Percentiles rank a stretch among this genome's conserved stretches.
Evolutionary conservation across 2,888 invertebrate species (phyloP).

Genomic region (Xestia xanthographa): DNA sequence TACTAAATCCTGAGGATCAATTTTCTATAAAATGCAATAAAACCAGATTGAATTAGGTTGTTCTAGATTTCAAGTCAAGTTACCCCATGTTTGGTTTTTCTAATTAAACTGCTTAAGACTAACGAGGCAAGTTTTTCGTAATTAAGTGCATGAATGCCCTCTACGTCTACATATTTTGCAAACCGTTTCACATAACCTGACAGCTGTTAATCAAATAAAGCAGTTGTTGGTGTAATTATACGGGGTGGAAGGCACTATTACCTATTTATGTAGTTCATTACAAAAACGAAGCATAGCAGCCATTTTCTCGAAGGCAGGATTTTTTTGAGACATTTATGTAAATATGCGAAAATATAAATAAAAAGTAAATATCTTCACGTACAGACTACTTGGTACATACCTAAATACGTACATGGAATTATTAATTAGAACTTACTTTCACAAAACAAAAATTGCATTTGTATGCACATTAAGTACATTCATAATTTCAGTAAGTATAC

Average conservation of each 20-base stretch:
- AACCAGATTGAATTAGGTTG: conserved; percentile 11
- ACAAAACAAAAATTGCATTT: conserved; percentile 28
- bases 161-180: no score
- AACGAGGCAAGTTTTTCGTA: conserved; percentile 1
- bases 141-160: not conserved
- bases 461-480: conserved; percentile 45
- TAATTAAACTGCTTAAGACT: conserved; percentile 27
- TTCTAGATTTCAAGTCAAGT: conserved; percentile 17
- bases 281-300: not conserved
- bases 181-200: no score
- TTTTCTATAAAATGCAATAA: not conserved
- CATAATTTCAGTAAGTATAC: conserved; percentile 24
- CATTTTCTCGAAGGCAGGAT: not conserved
- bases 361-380: not conserved
- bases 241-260: no score
- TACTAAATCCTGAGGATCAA: not conserved
- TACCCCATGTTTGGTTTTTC: conserved; percentile 4
- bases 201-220: no score
- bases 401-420: conserved; percentile 32
- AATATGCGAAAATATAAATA: not conserved
- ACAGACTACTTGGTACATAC: conserved; percentile 44
- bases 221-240: no score
- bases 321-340: not conserved
- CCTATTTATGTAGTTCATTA: not conserved
- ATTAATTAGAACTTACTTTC: conserved; percentile 44